Evolutionary conservation across 2,797 vertebrate genomes (phyloP).

Genomic region (Tokudaia muenninki): DNA sequence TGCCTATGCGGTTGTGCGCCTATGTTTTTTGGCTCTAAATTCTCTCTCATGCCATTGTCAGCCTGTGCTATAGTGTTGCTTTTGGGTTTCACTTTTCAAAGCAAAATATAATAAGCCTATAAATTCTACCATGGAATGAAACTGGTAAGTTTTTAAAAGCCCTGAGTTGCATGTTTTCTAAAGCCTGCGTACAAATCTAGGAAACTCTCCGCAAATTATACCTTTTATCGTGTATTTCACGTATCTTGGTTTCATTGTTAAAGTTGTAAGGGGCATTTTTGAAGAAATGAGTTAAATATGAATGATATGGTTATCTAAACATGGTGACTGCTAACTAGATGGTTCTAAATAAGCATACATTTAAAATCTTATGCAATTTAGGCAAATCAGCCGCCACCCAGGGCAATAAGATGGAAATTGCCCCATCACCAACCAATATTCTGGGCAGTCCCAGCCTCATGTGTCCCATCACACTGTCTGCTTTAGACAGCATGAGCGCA

Average conservation of each 20-base stretch:
- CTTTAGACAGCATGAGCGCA: background rate
- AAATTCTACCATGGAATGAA: background rate
- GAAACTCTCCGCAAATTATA: background rate
- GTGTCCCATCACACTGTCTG: background rate
- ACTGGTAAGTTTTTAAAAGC: background rate
- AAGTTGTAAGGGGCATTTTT: background rate
- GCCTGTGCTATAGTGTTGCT: background rate
- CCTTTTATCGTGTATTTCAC: background rate
- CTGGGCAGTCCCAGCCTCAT: too few species aligned
- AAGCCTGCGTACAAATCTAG: background rate
- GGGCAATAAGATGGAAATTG: background rate
- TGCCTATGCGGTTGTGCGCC: background rate
- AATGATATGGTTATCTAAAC: background rate
- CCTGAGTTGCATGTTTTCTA: background rate
- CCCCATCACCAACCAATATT: background rate
- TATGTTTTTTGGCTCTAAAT: background rate
- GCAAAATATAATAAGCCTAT: background rate
- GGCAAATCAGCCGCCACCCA: background rate
- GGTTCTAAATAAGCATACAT: background rate
- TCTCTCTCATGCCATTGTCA: background rate
- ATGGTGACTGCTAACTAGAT: background rate
- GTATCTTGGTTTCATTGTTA: background rate
- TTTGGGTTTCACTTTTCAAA: background rate
- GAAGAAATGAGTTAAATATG: background rate
- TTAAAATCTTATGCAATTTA: background rate